phyloP scores from a whole-genome alignment of 2,888 invertebrate species.

The Anoplius nigerrimus region DNA sequence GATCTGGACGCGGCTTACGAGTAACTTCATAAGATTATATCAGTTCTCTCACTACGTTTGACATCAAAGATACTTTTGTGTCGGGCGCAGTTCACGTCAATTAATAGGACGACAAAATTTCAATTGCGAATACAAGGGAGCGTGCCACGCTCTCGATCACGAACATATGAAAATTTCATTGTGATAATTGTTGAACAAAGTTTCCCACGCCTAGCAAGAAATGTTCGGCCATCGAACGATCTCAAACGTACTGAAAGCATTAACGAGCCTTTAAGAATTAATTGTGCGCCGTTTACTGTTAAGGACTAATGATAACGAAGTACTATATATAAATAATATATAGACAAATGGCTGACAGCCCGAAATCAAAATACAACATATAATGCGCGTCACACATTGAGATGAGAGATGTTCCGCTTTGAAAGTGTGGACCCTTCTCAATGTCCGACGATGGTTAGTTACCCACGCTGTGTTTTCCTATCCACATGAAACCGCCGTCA shows the following conservation, averaged over 20 bases:
- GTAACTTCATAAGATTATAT: not conserved
- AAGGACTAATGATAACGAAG: slow-evolving; percentile 41
- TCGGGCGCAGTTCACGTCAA: not conserved
- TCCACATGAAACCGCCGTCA: not conserved
- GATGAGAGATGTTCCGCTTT: slow-evolving; percentile 32
- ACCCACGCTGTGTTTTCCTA: slow-evolving; percentile 22
- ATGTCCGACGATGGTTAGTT: slow-evolving; percentile 59
- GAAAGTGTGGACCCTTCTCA: slow-evolving; percentile 50
- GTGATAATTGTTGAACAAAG: no score
- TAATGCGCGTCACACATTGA: slow-evolving; percentile 49
- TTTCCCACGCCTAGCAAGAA: no score
- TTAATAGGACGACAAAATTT: not conserved
- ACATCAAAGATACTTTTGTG: not conserved
- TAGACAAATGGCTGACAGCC: slow-evolving; percentile 65
- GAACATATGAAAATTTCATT: no score
- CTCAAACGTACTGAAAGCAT: slow-evolving; percentile 23
- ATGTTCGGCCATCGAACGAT: slow-evolving; percentile 8
- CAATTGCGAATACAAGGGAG: not conserved
- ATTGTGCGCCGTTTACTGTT: slow-evolving; percentile 32
- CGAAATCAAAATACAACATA: slow-evolving; percentile 67
- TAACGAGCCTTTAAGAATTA: slow-evolving; percentile 26
- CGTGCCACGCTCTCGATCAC: not conserved
- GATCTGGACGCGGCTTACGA: not conserved
- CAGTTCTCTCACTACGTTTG: slow-evolving; percentile 9
- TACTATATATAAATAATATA: slow-evolving; percentile 23